Percentiles rank a stretch among this genome's conserved stretches.
These are phyloP conservation scores for Phenganax stokvisi DNA, from an alignment of 92 coral and sea anemone species.

Conservation along the genomic window DNA sequence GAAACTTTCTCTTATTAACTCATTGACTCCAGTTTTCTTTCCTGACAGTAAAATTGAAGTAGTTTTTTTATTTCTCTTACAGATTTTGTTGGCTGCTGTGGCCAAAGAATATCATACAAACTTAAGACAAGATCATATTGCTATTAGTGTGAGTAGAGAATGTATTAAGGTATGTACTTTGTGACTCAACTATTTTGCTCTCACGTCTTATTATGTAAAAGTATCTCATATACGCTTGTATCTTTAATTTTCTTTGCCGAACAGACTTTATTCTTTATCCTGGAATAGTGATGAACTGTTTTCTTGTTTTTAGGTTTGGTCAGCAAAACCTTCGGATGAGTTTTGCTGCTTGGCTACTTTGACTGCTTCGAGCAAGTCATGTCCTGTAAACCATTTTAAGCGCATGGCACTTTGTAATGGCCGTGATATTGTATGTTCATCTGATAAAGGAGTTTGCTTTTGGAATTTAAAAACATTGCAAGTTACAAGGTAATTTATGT, in stretches of 20 bases:
- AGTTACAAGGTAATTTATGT: constrained; percentile 50
- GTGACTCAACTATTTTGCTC: not conserved
- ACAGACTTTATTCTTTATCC: no score
- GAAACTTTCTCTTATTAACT: no score
- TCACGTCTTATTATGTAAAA: no score
- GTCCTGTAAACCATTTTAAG: constrained; percentile 48
- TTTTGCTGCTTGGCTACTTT: constrained; percentile 56
- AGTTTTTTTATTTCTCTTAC: not conserved
- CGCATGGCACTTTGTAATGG: constrained; percentile 90
- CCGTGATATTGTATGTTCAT: constrained; percentile 63
- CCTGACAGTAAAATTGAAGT: no score
- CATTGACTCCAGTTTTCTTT: no score
- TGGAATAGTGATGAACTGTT: no score
- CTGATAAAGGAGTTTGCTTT: constrained; percentile 63
- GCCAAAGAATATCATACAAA: constrained; percentile 59
- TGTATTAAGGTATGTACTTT: constrained; percentile 60
- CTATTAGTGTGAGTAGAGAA: constrained; percentile 75
- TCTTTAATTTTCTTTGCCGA: no score
- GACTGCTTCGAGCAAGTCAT: constrained; percentile 24
- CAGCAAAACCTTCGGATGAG: constrained; percentile 42
- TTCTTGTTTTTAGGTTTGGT: constrained; percentile 66
- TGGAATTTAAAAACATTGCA: constrained; percentile 85
- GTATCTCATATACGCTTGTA: not conserved
- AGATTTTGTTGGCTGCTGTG: constrained; percentile 66
- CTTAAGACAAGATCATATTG: constrained; percentile 49